Conservation (phyloP, 1,140 invertebrate genomes). For the Cepaea nemoralis region DNA sequence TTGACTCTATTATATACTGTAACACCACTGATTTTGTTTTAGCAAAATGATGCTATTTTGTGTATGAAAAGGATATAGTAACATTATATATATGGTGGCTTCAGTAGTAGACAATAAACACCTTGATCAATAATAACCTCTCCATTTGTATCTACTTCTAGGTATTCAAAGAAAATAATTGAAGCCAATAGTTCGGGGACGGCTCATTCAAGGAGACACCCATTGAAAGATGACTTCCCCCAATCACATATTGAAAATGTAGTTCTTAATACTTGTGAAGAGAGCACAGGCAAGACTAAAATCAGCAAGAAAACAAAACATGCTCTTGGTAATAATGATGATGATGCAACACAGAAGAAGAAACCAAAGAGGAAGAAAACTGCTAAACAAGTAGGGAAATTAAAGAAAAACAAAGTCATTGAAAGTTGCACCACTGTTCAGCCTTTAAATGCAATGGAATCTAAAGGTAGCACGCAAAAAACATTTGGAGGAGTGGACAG, state of each 20-base stretch:
- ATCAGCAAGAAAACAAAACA: conserved; percentile 27
- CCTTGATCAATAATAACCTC: background rate
- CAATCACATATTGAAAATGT: conserved; percentile 15
- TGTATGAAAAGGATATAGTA: too few species aligned
- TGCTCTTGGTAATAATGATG: conserved; percentile 14
- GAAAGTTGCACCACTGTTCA: background rate
- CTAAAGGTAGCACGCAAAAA: background rate
- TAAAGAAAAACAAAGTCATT: conserved; percentile 16
- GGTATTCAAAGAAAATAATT: conserved; percentile 55
- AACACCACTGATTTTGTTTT: too few species aligned
- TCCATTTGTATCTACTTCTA: conserved; percentile 42
- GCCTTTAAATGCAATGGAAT: background rate
- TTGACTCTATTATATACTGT: too few species aligned
- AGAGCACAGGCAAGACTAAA: conserved; percentile 15
- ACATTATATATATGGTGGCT: too few species aligned
- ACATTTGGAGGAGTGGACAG: background rate
- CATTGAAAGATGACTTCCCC: conserved; percentile 56
- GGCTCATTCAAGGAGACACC: conserved; percentile 68
- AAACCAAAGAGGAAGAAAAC: conserved; percentile 49
- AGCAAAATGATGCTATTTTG: too few species aligned
- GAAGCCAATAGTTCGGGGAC: conserved; percentile 65
- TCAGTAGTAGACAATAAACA: too few species aligned
- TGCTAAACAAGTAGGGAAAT: conserved; percentile 4
- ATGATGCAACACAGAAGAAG: background rate
- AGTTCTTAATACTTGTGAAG: background rate